phyloP scores from a whole-genome alignment of 2,888 invertebrate genomes.

The Drosophila colorata region DNA sequence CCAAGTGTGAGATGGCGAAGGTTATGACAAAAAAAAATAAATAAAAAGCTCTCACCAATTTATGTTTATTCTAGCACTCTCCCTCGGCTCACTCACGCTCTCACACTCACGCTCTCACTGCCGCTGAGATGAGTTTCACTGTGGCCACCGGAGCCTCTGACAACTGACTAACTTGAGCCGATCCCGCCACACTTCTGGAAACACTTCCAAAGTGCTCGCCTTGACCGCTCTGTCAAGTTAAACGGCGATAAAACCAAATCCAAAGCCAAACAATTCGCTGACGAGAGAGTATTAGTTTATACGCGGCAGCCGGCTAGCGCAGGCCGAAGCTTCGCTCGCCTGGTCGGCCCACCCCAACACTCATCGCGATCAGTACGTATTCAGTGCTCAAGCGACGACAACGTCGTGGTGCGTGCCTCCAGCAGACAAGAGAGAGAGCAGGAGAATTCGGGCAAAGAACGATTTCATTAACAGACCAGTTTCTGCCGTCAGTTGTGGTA shows the following conservation, averaged over 20 bases:
- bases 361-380: constrained; percentile 67
- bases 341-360: constrained; percentile 2
- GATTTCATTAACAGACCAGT: constrained; percentile 62
- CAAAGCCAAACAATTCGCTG: constrained; percentile 38
- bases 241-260: constrained; percentile 55
- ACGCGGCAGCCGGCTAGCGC: constrained; percentile 33
- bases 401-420: constrained; percentile 60
- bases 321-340: constrained; percentile 44
- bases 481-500: constrained; percentile 49
- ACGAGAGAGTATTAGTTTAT: constrained; percentile 9
- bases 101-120: constrained; percentile 5
- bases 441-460: constrained; percentile 31
- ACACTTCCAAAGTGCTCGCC: constrained; percentile 48
- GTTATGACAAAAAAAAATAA: constrained; percentile 30
- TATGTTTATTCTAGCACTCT: constrained; percentile 33
- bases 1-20: constrained; percentile 26
- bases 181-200: constrained; percentile 51
- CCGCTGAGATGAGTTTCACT: constrained; percentile 18
- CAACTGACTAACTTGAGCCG: constrained; percentile 60
- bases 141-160: constrained; percentile 44
- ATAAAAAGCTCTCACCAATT: constrained; percentile 65
- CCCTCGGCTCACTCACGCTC: constrained; percentile 18
- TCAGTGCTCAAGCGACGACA: constrained; percentile 62
- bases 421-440: constrained; percentile 47
- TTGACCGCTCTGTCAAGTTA: constrained; percentile 52